Evolutionary conservation across 2,797 vertebrate species (phyloP), one percentile per base, ranked within the genome.

Genomic region (Tapirus indicus): DNA sequence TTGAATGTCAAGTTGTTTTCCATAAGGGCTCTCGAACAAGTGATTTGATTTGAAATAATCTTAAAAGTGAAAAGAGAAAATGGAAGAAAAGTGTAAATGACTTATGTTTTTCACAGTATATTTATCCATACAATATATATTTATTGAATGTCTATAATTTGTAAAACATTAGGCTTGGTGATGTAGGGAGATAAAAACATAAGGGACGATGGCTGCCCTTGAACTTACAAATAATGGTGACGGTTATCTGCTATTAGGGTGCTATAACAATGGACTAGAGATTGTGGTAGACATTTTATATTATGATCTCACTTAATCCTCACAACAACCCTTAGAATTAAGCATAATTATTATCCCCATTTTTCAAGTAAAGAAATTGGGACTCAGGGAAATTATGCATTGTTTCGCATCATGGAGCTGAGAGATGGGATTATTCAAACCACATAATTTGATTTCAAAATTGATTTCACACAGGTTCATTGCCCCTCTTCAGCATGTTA

Each of bases 191-290:
- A 85, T 47, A 38, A 62, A 82, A 74, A 93, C 62, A 44, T 38
- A 56, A 92, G 14, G n/a, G 1, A 86, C 17, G 18, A 69, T 75
- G 25, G 25, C 9, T 75, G 21, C 6, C 58, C 49, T 75, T 84
- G 35, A 85, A 85, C 17, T 97, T 96, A 11, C 18, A 86, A 85
- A 47, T 74, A 75, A 92, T 79, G 68, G 68, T 41, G 38, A 80
- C n/a, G 1, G 6, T 35, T 29, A 38, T 85, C 14, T 80, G 49
- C 60, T 21, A 58, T 58, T 62, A 66, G 3, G 3, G 18, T 85
- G 23, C 20, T 47, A 4, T 85, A 83, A 25, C 7, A 47, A 23
- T n/a, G 12, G 0, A 60, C 32, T 38, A 54, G 54, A 23, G 72
- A 82, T 47, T 72, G 9, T 29, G 16, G 47, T 44, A 54, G 21